A percentile compares a stretch with the other conserved stretches of the same genome.
phyloP scores from a whole-genome alignment of 2,888 invertebrate species.

The Platyscelio sp. region DNA sequence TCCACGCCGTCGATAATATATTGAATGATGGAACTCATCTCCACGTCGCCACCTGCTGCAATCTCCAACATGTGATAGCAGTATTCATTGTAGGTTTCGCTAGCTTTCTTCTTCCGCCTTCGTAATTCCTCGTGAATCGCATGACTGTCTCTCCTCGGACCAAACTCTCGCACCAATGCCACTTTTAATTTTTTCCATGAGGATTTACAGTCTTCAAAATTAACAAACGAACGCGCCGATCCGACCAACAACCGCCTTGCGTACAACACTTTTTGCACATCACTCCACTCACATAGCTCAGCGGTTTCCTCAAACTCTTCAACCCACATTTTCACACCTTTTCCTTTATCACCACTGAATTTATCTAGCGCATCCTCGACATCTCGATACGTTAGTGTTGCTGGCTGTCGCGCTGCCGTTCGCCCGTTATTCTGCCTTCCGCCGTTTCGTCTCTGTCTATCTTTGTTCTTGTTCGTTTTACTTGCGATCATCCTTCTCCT shows the following conservation, averaged over 20 bases:
- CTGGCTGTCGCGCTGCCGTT: neutral
- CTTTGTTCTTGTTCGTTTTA: neutral
- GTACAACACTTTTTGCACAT: conserved; percentile 54
- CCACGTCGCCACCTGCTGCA: conserved; percentile 41
- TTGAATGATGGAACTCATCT: too few relatives aligned
- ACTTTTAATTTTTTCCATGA: conserved; percentile 45
- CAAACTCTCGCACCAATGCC: conserved; percentile 38
- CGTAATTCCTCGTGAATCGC: conserved; percentile 36
- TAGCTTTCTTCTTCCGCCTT: conserved; percentile 33
- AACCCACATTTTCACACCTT: conserved; percentile 44
- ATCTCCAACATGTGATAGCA: conserved; percentile 60
- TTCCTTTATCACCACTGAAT: conserved; percentile 37
- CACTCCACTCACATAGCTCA: conserved; percentile 27
- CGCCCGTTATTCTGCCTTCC: neutral
- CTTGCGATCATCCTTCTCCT: neutral
- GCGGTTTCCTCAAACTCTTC: conserved; percentile 28
- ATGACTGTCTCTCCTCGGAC: conserved; percentile 5
- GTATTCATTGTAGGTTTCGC: conserved; percentile 51
- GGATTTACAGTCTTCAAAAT: conserved; percentile 29
- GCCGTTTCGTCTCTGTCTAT: neutral
- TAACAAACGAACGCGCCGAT: conserved; percentile 33
- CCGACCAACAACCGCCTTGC: conserved; percentile 55
- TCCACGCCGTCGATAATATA: too few relatives aligned
- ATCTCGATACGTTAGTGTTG: conserved; percentile 48
- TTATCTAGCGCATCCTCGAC: conserved; percentile 47